phyloP scores from a whole-genome alignment of 2,888 invertebrate genomes.

The Spilarctia lutea region DNA sequence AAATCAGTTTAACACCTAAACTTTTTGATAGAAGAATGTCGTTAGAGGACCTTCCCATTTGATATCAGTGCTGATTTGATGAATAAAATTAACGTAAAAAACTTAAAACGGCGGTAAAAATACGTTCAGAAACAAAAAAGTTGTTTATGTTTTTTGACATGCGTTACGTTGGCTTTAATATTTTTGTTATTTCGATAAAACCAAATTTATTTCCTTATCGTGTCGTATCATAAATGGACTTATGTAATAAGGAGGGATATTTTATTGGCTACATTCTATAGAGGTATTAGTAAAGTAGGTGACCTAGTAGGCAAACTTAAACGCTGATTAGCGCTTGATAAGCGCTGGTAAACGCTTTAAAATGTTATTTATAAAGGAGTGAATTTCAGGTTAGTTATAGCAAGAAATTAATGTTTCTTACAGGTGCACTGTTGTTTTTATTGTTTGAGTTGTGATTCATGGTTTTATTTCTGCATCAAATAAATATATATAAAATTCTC shows the following conservation, averaged over 20 bases:
- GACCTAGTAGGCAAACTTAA: not conserved
- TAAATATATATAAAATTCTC: too few relatives aligned
- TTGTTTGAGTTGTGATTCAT: not conserved
- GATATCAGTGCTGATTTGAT: not conserved
- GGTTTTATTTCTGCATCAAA: too few relatives aligned
- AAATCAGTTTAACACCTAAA: too few relatives aligned
- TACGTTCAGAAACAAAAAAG: not conserved
- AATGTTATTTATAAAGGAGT: constrained; percentile 1
- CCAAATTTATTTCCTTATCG: not conserved
- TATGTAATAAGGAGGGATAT: not conserved
- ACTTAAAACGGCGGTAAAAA: not conserved
- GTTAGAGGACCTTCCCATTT: not conserved
- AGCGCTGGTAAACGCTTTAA: not conserved
- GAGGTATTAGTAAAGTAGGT: constrained; percentile 8
- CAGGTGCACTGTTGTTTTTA: not conserved
- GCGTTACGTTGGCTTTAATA: not conserved
- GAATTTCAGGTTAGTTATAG: not conserved
- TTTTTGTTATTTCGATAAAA: not conserved
- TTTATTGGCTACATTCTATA: not conserved
- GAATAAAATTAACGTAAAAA: not conserved
- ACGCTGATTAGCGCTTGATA: constrained; percentile 11
- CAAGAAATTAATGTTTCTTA: not conserved
- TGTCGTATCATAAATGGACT: not conserved
- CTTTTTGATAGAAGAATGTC: too few relatives aligned
- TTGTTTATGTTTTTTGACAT: not conserved